phyloP scores from a whole-genome alignment of 2,113 vertebrate genomes.

The Danionella cerebrum region DNA sequence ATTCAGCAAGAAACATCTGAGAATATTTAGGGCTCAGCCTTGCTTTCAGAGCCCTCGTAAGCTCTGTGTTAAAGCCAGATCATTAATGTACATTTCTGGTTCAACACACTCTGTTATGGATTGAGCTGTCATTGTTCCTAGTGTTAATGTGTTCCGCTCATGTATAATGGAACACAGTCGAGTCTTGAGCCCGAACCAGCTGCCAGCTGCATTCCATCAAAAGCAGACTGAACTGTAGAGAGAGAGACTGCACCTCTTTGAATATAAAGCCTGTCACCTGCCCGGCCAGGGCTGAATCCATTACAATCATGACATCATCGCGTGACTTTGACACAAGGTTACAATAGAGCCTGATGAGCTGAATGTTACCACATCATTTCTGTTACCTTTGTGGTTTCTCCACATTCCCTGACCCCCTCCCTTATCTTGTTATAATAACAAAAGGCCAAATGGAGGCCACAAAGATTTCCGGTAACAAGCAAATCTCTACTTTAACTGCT shows the following conservation, averaged over 20 bases:
- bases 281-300: neutral
- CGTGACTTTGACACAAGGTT: neutral
- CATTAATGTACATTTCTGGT: constrained; percentile 25
- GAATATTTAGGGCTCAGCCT: neutral
- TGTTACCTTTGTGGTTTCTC: neutral
- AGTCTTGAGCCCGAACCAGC: constrained; percentile 7
- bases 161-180: constrained; percentile 14
- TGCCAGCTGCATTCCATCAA: constrained; percentile 27
- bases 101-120: constrained; percentile 25
- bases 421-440: too few species aligned
- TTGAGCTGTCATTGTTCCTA: constrained; percentile 20
- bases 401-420: too few species aligned
- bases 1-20: neutral
- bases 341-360: neutral
- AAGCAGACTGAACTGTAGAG: constrained; percentile 12
- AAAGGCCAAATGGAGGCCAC: too few species aligned
- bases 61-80: constrained; percentile 7
- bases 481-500: too few species aligned
- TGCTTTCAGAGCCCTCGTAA: neutral
- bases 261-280: constrained; percentile 2
- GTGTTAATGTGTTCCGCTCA: constrained; percentile 15
- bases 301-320: neutral
- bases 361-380: neutral
- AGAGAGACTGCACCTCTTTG: neutral
- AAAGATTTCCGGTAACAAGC: too few species aligned